Base-by-base conservation (phyloP, 2,113 vertebrate species). In the Halcyon malimbica region DNA sequence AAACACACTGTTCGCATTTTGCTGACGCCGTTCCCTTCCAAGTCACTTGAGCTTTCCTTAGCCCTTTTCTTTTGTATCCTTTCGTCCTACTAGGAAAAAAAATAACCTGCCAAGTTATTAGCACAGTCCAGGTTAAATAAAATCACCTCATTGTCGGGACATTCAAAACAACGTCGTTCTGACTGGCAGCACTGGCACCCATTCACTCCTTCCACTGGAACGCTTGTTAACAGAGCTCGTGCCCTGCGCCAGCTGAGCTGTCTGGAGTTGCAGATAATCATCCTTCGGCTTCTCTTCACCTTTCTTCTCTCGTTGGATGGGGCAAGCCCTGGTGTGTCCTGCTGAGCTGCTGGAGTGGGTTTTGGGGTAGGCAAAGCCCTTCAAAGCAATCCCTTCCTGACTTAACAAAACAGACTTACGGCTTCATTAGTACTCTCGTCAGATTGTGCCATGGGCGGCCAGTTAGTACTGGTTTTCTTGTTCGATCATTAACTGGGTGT, bases 401-500 rank as follows among this genome's bases (percentile, higher is more conserved):
- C 93, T 92, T 88, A 81, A 48, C 33, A 44, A 81, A 95, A 54
- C 39, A 35, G 54, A 56, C 78, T 78, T 78, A 71, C 4, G 0
- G 1, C 39, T 87, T 82, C 21, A 18, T 68, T 89, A 64, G 62
- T 64, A 2, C 5, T 56, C 39, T 67, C n/a, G 41, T 79, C 39
- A 79, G 35, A 50, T 75, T 78, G 85, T 82, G 62, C 59, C 15
- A 13, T 63, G 60, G 26, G 14, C 90, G n/a, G 19, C 35, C 50
- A 62, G 79, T 76, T 75, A 64, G 41, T 59, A 48, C 74, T 71
- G 48, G 16, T 62, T 91, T 83, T 87, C 29, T 12, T 89, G 73
- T 64, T 95, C 78, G 65, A 89, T 75, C 41, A 93, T 92, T 94
- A 91, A 91, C 80, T 79, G 39, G 74, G 29, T 89, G 35, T 68